phyloP scores from a whole-genome alignment of 2,888 invertebrate species.

The Allacma fusca region DNA sequence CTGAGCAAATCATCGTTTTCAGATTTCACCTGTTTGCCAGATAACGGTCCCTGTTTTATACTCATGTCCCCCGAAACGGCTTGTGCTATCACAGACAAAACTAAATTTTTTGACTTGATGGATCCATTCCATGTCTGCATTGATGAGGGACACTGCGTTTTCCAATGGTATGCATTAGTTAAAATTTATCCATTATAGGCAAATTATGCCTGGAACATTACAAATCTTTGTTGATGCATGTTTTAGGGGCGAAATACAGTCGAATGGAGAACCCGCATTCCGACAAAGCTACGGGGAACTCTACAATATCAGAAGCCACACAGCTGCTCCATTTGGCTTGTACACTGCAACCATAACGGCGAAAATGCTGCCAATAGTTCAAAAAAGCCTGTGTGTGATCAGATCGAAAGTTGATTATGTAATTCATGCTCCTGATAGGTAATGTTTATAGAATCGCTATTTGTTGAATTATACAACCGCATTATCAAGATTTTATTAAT shows the following conservation, averaged over 20 bases:
- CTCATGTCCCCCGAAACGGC: no score
- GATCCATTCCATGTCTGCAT: not conserved
- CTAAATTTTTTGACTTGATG: not conserved
- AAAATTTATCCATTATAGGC: not conserved
- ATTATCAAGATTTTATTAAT: not conserved
- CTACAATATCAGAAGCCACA: not conserved
- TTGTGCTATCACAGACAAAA: no score
- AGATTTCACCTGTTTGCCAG: no score
- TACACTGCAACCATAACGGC: not conserved
- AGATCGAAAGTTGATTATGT: not conserved
- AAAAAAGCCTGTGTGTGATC: not conserved
- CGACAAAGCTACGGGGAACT: not conserved
- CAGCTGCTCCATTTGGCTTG: not conserved
- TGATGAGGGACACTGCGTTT: slow-evolving; percentile 19
- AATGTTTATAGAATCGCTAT: no score
- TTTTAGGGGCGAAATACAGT: not conserved
- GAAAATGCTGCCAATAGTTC: not conserved
- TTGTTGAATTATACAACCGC: not conserved
- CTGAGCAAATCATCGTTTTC: no score
- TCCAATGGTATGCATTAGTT: not conserved
- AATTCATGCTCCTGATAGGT: slow-evolving; percentile 9
- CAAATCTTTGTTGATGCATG: not conserved
- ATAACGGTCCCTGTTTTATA: no score
- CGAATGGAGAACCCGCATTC: not conserved
- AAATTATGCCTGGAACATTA: not conserved